Base-by-base conservation (phyloP, 2,113 vertebrate species). In the Porphyrio hochstetteri region DNA sequence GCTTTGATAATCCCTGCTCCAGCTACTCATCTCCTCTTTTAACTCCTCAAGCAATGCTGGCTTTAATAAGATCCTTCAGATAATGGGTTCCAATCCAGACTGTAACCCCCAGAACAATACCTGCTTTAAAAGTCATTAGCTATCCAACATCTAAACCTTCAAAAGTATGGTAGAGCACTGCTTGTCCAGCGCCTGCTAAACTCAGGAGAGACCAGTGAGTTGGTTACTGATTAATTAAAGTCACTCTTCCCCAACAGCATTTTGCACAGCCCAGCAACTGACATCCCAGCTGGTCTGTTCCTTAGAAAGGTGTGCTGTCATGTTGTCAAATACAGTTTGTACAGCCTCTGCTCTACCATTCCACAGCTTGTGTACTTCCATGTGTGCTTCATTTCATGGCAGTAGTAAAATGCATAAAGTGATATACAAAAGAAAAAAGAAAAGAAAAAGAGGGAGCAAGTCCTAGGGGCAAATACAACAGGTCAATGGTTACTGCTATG, bases 81-180 rank as follows among this genome's bases (percentile, higher is more conserved):
- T 15, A 31, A 69, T 1, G 4, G 21, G 29, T 57, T 31, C 57
- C 36, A 23, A 65, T 42, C 11, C 4, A 1, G 16, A 16, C 25
- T 80, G 91, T 27, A 70, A 61, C 16, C n/a, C 46, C 50, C 28
- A 31, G 40, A 68, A 75, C 70, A 53, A 17, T 2, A 15, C 11
- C 40, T 52, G 29, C 57, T 79, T 69, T 60, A 40, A 40, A 82
- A 70, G 29, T 48, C 9, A 76, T 36, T 48, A 64, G 35, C 13
- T 42, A 59, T 18, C 8, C 9, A 31, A 65, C 63, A 81, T 11
- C 18, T 57, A 84, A 67, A 29, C 33, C 56, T 67, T 16, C 55
- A 77, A 38, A 38, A 60, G 24, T 4, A 68, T 9, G 0, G 0
- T 1, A 53, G 19, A 92, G 50, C 16, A 17, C 29, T 1, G 1